Base-by-base conservation (phyloP, 2,888 invertebrate species). In the Tetropium fuscum region DNA sequence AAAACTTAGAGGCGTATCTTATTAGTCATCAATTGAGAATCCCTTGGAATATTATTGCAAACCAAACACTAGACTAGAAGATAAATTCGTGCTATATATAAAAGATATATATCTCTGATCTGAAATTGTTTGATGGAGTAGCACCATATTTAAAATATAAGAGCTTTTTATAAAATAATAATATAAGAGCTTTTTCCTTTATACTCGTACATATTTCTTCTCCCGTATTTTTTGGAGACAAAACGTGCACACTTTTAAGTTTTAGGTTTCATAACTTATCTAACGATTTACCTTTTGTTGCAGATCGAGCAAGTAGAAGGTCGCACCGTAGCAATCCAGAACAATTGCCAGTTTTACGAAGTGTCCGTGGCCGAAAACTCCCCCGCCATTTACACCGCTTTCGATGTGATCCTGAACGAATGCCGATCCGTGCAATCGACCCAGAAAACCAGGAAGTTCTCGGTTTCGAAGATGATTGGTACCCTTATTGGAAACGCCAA, bases 311-410 rank as follows among this genome's bases (percentile, higher is more conserved):
- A 89, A 75, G 86, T 87, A 55, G 91, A 92, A 76, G 92, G 90
- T 11, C 87, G 89, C 70, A 84, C 87, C 19, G 78, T 88, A 27
- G 90, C 90, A 34, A 84, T 88, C 32, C 86, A 88, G 56, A 85
- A 88, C 77, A 87, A 88, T 13, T 89, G 90, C 66, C 90, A 88
- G 45, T 93, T 92, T 82, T 88, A 89, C 81, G 92, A 93, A 81
- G 89, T 92, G n/a, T 91, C 91, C 15, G 92, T 92, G 4, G 92
- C 92, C 0, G 92, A 92, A 79, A 92, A 92, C 81, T 89, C 88
- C 16, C 86, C 88, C 10, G 88, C 88, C 70, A 86, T 92, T 40
- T 90, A 90, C 80, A 86, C 89, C 43, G 88, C 90, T 56, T 90
- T 93, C 72, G 91, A 91, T 77, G 83, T 86, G 40, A 81, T 91